Percentiles rank a stretch among this genome's conserved stretches.
These are phyloP conservation scores for Serinus canaria DNA, from an alignment of 2,113 vertebrate genomes.

Conservation along the genomic window DNA sequence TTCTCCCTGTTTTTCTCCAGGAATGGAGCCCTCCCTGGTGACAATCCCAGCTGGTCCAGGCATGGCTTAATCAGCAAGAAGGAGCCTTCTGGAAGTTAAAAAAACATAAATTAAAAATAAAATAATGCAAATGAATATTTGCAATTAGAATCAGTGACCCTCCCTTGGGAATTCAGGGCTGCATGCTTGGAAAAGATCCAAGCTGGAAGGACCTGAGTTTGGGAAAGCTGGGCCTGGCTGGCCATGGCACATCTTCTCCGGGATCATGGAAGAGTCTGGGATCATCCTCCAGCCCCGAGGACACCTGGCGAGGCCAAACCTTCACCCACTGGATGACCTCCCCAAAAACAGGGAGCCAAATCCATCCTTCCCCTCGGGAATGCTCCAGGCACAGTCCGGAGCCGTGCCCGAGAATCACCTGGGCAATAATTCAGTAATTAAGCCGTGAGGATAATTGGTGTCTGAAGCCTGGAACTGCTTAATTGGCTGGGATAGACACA, in stretches of 20 bases:
- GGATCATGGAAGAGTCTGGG: neutral
- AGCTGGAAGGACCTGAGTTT: neutral
- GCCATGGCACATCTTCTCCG: fast-evolving
- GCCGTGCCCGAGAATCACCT: neutral
- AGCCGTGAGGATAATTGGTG: neutral
- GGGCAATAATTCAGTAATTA: neutral
- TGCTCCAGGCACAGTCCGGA: fast-evolving
- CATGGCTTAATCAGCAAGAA: neutral
- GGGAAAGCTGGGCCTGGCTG: neutral
- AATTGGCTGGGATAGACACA: neutral
- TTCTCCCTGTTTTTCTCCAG: neutral
- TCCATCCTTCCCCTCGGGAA: neutral
- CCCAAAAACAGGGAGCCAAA: neutral
- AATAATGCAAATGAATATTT: neutral
- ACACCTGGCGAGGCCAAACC: neutral
- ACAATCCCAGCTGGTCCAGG: neutral
- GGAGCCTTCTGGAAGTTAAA: fast-evolving
- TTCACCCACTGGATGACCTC: neutral
- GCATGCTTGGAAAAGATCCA: fast-evolving
- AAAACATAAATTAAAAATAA: neutral
- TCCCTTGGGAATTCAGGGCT: neutral
- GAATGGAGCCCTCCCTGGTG: neutral
- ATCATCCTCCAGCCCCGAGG: neutral
- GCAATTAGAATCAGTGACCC: neutral
- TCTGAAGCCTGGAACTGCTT: conserved; percentile 22